Conservation (phyloP, 2,113 vertebrate species). For the Tetrao urogallus region DNA sequence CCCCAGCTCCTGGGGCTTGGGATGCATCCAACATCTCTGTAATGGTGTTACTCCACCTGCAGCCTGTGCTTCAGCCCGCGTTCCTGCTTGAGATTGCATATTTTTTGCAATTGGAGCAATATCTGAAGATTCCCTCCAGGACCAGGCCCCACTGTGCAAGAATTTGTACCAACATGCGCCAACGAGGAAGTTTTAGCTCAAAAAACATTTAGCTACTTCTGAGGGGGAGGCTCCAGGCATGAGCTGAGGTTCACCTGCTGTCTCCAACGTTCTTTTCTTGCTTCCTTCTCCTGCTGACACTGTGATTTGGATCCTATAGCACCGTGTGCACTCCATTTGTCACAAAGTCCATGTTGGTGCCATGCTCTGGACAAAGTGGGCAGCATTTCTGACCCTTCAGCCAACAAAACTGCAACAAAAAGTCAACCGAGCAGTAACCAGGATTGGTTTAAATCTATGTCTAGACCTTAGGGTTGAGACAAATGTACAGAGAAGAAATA, state of each 20-base stretch:
- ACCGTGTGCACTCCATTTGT: accelerated
- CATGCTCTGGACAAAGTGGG: not conserved
- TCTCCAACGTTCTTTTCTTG: not conserved
- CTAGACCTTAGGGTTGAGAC: not conserved
- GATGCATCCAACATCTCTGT: constrained; percentile 48
- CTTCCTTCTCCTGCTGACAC: not conserved
- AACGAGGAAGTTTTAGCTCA: not conserved
- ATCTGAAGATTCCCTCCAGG: not conserved
- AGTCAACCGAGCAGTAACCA: not conserved
- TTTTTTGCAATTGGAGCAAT: not conserved
- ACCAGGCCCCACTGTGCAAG: not conserved
- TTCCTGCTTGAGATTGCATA: not conserved
- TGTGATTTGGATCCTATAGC: not conserved
- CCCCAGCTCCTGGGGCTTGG: constrained; percentile 61
- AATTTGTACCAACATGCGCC: not conserved
- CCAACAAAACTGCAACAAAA: not conserved
- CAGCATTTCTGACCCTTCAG: not conserved
- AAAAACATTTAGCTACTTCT: accelerated
- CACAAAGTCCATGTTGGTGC: not conserved
- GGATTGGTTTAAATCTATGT: not conserved
- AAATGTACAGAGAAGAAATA: not conserved
- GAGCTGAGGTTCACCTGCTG: not conserved
- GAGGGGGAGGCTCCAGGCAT: not conserved
- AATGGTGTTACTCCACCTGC: constrained; percentile 60
- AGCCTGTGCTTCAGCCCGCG: not conserved